Conservation (phyloP, 2,888 invertebrate species). For the Melinopterus prodromus region DNA sequence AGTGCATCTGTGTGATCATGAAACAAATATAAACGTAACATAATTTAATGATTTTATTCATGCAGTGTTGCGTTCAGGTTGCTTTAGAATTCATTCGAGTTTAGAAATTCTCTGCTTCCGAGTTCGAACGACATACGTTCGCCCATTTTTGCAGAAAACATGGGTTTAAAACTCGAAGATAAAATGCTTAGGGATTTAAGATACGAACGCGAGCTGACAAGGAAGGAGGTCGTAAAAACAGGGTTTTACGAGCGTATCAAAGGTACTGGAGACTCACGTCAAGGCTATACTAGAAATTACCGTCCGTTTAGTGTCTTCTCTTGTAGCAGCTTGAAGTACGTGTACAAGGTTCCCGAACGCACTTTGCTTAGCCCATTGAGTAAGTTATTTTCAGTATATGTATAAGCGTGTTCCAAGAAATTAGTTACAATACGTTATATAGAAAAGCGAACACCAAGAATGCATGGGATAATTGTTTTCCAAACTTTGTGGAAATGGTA, state of each 20-base stretch:
- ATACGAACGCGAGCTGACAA: neutral
- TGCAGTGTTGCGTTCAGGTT: neutral
- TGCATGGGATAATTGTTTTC: too few species aligned
- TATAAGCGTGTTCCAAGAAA: neutral
- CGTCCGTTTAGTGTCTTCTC: slow-evolving; percentile 35
- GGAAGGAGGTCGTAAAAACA: slow-evolving; percentile 38
- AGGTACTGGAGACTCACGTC: slow-evolving; percentile 35
- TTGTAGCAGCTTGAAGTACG: slow-evolving; percentile 22
- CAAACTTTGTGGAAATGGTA: too few species aligned
- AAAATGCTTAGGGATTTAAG: slow-evolving; percentile 4
- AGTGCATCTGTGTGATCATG: too few species aligned
- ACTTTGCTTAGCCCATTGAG: neutral
- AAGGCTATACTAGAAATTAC: slow-evolving; percentile 37
- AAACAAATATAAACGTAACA: neutral
- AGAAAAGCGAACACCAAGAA: too few species aligned
- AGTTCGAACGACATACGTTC: neutral
- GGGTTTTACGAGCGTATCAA: slow-evolving; percentile 36
- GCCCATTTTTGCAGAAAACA: slow-evolving; percentile 8
- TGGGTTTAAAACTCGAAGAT: slow-evolving; percentile 11
- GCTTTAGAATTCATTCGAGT: neutral
- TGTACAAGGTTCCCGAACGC: neutral
- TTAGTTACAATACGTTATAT: neutral
- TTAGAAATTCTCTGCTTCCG: neutral
- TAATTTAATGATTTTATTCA: neutral
- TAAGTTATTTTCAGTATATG: neutral